Evolutionary conservation across 2,888 invertebrate genomes (phyloP).

Genomic region (Hirudinaria manillensis): DNA sequence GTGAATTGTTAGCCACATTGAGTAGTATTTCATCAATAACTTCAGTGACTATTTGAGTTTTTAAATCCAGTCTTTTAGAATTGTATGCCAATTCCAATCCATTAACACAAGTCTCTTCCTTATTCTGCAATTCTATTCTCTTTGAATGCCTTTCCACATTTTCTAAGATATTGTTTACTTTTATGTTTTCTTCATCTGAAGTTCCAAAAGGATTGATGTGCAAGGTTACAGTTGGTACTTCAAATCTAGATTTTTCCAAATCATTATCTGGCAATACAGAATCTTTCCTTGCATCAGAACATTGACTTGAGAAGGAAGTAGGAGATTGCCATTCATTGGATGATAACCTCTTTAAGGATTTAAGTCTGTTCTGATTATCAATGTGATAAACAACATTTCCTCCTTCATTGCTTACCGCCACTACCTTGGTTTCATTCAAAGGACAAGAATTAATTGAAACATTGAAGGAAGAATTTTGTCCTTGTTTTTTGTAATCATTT

Average conservation of each 20-base stretch:
- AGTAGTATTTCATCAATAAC: slow-evolving; percentile 20
- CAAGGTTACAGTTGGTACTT: slow-evolving; percentile 61
- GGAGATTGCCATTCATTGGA: slow-evolving; percentile 54
- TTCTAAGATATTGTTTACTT: neutral
- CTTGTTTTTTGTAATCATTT: slow-evolving; percentile 54
- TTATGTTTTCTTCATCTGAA: neutral
- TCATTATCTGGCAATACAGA: slow-evolving; percentile 53
- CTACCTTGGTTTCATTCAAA: slow-evolving; percentile 61
- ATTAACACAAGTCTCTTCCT: slow-evolving; percentile 51
- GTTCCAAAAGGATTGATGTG: slow-evolving; percentile 65
- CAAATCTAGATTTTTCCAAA: slow-evolving; percentile 56
- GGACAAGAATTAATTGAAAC: neutral
- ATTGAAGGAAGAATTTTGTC: slow-evolving; percentile 43
- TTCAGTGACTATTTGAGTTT: neutral
- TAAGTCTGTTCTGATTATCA: slow-evolving; percentile 44
- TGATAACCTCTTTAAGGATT: slow-evolving; percentile 52
- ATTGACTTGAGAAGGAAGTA: slow-evolving; percentile 56
- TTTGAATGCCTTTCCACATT: slow-evolving; percentile 34
- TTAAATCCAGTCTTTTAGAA: neutral
- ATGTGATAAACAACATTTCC: slow-evolving; percentile 65
- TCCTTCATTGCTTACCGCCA: slow-evolving; percentile 74
- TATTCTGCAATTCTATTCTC: slow-evolving; percentile 47
- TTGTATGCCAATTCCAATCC: neutral
- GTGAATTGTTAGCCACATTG: slow-evolving; percentile 8
- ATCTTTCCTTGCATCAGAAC: slow-evolving; percentile 43